phyloP scores from a whole-genome alignment of 2,888 invertebrate species.

The Busseola fusca region DNA sequence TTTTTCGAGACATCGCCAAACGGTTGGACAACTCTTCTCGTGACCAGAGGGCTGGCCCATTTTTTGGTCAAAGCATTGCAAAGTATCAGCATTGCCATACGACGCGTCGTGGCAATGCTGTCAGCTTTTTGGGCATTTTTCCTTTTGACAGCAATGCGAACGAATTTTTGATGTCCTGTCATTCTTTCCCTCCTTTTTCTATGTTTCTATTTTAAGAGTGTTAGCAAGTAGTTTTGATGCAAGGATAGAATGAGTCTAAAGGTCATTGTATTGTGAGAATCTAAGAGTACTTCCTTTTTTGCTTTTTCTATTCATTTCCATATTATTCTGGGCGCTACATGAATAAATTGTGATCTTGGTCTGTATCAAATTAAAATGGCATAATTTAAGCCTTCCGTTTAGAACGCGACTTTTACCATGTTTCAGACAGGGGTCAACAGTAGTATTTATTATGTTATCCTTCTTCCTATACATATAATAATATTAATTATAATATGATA shows the following conservation, averaged over 20 bases:
- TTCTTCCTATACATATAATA: too few species aligned
- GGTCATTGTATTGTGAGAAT: not conserved
- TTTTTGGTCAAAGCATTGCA: not conserved
- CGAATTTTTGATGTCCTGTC: too few species aligned
- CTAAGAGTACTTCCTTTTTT: not conserved
- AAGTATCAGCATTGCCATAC: too few species aligned
- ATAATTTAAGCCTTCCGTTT: too few species aligned
- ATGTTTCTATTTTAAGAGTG: too few species aligned
- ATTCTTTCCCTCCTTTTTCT: too few species aligned
- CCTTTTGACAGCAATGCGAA: too few species aligned
- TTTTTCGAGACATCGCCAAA: not conserved
- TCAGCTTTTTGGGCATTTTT: too few species aligned
- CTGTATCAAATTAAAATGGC: not conserved
- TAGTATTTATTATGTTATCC: not conserved
- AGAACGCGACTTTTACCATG: not conserved
- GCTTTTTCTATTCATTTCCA: not conserved
- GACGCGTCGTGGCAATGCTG: too few species aligned
- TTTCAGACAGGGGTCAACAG: slow-evolving; percentile 2
- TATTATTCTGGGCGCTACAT: not conserved
- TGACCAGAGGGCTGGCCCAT: too few species aligned
- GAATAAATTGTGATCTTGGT: not conserved
- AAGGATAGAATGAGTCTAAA: not conserved
- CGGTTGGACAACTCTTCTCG: not conserved
- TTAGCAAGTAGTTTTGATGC: too few species aligned
- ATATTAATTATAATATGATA: too few species aligned